Base-by-base conservation (phyloP, 2,888 invertebrate genomes). In the Magallana nippona region DNA sequence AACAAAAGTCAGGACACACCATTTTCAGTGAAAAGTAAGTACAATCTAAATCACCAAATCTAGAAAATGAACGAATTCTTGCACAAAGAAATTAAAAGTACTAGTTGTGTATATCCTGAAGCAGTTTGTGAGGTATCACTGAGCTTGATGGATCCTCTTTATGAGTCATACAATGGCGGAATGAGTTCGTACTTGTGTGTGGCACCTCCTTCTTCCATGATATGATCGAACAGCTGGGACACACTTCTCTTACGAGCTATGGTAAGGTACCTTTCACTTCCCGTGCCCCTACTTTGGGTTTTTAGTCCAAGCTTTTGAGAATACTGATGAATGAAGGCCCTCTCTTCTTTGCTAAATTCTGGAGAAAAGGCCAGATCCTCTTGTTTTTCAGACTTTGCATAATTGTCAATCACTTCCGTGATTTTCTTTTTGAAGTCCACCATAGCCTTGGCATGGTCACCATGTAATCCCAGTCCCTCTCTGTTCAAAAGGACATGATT, bases 141-240 rank as follows among this genome's bases (percentile, higher is more conserved):
- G 44, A 44, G 44, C 5, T 0, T 44, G 44, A 8, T 8, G 1
- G 19, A 5, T 71, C 78, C 10, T n/a, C 55, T 58, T 81, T 60
- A 81, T 10, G 63, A 81, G 55, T 81, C 82, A 3, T 63, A 63
- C 56, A 71, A 55, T 15, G 93, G 93, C 1, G 92, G 91, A 10
- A 94, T 84, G 0, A 96, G 93, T 84, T 95, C 94, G 90, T 95
- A 96, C 90, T 95, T 95, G 56, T 94, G 94, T 10, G 95, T 95
- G n/a, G 92, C 89, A 1, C 95, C 95, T 10, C 95, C 95, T 63
- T 94, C 90, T 22, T 89, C 87, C 83, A 94, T 90, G 1, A 96
- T 90, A 91, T 95, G 94, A 19, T 93, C 89, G 13, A 95, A 92
- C n/a, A 96, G 92, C 86, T 95, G 94, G 56, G 89, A 88, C 8